Evolutionary conservation across 1,140 invertebrate species (phyloP).

Genomic region (Leucophenga varia): DNA sequence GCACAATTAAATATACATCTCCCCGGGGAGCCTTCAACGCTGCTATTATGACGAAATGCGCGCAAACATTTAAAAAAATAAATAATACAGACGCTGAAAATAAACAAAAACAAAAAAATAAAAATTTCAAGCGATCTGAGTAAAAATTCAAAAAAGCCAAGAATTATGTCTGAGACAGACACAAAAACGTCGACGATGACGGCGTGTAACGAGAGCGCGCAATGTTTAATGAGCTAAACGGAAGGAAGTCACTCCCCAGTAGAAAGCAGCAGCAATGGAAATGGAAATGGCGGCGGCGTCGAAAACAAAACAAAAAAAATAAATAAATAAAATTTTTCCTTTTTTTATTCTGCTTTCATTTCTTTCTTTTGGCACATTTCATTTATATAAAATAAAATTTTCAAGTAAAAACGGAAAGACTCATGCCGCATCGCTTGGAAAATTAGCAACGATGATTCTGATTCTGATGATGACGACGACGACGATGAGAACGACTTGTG

Average conservation of each 20-base stretch:
- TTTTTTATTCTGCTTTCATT: no score
- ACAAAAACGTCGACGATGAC: slow-evolving; percentile 8
- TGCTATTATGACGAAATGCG: slow-evolving; percentile 36
- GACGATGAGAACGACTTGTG: no score
- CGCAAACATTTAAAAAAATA: slow-evolving; percentile 26
- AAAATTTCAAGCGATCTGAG: no score
- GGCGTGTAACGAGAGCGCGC: background rate
- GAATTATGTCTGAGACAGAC: slow-evolving; percentile 36
- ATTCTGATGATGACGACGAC: slow-evolving; percentile 24
- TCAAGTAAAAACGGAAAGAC: slow-evolving; percentile 19
- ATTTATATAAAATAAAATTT: no score
- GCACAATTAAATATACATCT: slow-evolving; percentile 35
- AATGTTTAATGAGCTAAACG: slow-evolving; percentile 54
- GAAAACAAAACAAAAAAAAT: no score
- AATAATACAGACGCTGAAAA: slow-evolving; percentile 26
- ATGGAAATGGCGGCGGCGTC: no score
- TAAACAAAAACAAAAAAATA: slow-evolving; percentile 24
- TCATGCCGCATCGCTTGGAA: no score
- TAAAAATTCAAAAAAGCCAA: slow-evolving; percentile 12
- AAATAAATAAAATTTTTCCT: no score
- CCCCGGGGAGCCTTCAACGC: slow-evolving; percentile 41
- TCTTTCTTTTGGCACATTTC: no score
- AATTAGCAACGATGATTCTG: slow-evolving; percentile 21
- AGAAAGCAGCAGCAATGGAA: no score
- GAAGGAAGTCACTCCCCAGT: slow-evolving; percentile 30